These are phyloP conservation scores for Nymphicus hollandicus DNA, from an alignment of 2,113 vertebrate genomes.

Conservation along the genomic window DNA sequence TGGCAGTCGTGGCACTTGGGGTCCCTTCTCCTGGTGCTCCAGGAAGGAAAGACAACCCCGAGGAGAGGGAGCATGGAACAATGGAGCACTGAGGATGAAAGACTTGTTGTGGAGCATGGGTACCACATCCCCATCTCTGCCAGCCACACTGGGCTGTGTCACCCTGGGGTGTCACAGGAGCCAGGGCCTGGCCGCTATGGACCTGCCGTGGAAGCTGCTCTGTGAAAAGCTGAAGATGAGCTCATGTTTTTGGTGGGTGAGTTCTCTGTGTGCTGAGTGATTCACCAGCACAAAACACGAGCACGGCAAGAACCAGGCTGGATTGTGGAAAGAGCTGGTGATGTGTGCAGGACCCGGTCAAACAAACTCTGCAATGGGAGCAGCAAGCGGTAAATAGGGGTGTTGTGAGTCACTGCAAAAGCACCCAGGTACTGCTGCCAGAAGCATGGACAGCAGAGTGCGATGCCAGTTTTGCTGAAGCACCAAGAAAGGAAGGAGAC, in stretches of 20 bases:
- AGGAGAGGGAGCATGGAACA: background rate
- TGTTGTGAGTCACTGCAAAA: background rate
- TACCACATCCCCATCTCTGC: accelerated
- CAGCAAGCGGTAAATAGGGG: background rate
- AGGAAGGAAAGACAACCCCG: background rate
- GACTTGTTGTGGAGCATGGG: accelerated
- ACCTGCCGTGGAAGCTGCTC: background rate
- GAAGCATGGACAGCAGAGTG: accelerated
- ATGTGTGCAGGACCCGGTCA: background rate
- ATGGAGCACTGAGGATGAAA: background rate
- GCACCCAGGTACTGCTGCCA: background rate
- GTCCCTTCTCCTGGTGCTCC: background rate
- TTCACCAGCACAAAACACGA: background rate
- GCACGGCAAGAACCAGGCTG: background rate
- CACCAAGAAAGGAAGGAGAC: accelerated
- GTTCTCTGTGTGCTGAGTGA: constrained; percentile 14
- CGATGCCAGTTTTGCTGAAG: background rate
- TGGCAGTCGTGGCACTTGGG: accelerated
- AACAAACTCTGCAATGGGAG: accelerated
- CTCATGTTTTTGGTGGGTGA: background rate
- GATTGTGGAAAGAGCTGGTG: background rate
- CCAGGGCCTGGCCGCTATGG: background rate
- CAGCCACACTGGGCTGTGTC: background rate
- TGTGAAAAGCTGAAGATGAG: background rate
- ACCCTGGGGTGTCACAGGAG: background rate